phyloP scores from a whole-genome alignment of 2,797 vertebrate genomes.

The Cynodonichthys magdalenae region DNA sequence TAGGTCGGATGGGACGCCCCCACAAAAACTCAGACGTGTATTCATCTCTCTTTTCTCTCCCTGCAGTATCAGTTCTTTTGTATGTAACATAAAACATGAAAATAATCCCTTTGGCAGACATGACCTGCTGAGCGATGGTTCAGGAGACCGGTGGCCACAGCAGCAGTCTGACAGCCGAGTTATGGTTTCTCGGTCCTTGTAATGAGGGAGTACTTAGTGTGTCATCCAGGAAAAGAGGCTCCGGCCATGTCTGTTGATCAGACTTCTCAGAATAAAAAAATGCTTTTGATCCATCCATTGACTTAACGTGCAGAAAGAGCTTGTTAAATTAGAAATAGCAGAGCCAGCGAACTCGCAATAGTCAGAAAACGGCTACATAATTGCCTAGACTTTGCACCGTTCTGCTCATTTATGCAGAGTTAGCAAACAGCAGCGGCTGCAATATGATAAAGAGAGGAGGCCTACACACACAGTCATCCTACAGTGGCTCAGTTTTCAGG shows the following conservation, averaged over 20 bases:
- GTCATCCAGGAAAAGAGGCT: constrained; percentile 65
- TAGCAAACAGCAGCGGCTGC: constrained; percentile 44
- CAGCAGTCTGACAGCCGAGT: constrained; percentile 61
- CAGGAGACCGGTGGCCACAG: constrained; percentile 41
- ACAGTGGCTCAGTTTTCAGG: constrained; percentile 43
- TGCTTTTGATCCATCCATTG: constrained; percentile 35
- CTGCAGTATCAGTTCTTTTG: constrained; percentile 21
- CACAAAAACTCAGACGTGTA: constrained; percentile 29
- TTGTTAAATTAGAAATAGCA: constrained; percentile 53
- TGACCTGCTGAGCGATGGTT: constrained; percentile 43
- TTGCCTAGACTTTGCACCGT: constrained; percentile 13
- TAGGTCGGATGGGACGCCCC: constrained; percentile 33
- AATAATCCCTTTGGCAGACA: constrained; percentile 43
- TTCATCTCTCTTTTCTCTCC: constrained; percentile 16
- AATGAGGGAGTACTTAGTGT: constrained; percentile 74
- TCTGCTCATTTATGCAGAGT: constrained; percentile 44
- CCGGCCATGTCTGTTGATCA: constrained; percentile 55
- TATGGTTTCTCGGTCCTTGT: constrained; percentile 64
- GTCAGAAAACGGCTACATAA: constrained; percentile 41
- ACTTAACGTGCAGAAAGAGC: constrained; percentile 47
- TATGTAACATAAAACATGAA: constrained; percentile 51
- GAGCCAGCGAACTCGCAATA: constrained; percentile 30
- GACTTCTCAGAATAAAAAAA: constrained; percentile 65
- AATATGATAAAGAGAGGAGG: constrained; percentile 39
- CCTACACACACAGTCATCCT: constrained; percentile 12